A percentile compares a stretch with the other conserved stretches of the same genome.
phyloP scores from a whole-genome alignment of 2,113 vertebrate genomes.

The Podocnemis expansa region DNA sequence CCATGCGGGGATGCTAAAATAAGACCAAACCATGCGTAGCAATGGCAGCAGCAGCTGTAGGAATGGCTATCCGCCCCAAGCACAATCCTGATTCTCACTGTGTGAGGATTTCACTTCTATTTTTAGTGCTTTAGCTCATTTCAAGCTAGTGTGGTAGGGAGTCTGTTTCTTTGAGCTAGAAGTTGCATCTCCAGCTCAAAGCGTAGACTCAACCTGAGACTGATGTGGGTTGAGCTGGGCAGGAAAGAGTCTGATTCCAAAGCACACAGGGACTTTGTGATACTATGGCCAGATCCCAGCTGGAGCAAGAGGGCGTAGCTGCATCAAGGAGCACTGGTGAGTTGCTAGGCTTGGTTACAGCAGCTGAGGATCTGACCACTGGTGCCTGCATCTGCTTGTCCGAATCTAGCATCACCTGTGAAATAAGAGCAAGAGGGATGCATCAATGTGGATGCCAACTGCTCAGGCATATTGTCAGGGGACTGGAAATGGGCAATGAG shows the following conservation, averaged over 20 bases:
- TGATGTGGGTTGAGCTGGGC: not conserved
- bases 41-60: not conserved
- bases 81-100: too few species aligned
- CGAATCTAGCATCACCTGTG: not conserved
- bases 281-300: not conserved
- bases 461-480: not conserved
- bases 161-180: too few species aligned
- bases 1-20: not conserved
- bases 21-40: not conserved
- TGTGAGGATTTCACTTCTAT: not conserved
- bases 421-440: not conserved
- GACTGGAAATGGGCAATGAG: not conserved
- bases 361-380: not conserved
- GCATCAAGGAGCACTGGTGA: not conserved
- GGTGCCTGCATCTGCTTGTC: not conserved
- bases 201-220: not conserved
- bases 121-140: not conserved
- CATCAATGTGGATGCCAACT: too few species aligned
- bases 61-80: too few species aligned
- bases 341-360: not conserved
- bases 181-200: not conserved
- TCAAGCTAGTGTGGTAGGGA: not conserved
- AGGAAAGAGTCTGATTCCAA: not conserved
- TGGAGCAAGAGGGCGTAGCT: not conserved
- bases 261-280: not conserved